These are phyloP conservation scores for Proteles cristata DNA, from an alignment of 2,113 vertebrate genomes.

Conservation along the genomic window DNA sequence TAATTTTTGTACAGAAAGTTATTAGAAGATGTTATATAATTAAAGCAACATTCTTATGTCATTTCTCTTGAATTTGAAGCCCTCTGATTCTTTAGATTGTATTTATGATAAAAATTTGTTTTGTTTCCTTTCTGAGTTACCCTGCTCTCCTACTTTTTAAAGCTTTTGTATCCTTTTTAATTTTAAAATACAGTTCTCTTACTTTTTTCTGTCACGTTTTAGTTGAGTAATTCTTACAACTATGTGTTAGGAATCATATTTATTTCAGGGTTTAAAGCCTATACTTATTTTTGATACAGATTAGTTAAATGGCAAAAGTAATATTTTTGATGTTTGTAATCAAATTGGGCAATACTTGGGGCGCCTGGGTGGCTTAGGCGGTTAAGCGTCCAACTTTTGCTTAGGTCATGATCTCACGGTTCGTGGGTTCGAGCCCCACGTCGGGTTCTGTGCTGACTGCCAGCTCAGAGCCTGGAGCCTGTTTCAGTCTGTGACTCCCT, in stretches of 20 bases:
- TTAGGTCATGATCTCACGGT: no score
- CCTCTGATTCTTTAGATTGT: background rate
- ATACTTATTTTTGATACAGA: background rate
- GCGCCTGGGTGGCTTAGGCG: no score
- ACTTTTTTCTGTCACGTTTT: slow-evolving; percentile 17
- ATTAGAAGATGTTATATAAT: background rate
- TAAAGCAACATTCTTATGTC: background rate
- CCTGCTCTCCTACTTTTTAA: background rate
- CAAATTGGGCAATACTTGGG: background rate
- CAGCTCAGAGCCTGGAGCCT: no score
- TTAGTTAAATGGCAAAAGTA: background rate
- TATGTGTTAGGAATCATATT: background rate
- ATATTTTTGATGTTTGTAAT: background rate
- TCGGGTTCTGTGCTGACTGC: no score
- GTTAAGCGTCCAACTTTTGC: no score
- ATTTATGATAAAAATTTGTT: slow-evolving; percentile 19
- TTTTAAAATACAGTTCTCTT: background rate
- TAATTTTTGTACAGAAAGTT: background rate
- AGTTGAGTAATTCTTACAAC: background rate
- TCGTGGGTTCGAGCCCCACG: no score
- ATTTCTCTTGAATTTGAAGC: background rate
- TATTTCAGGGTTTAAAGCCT: background rate
- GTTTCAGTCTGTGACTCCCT: no score
- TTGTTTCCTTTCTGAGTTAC: background rate
- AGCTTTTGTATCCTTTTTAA: background rate